phyloP scores from a whole-genome alignment of 2,888 invertebrate species.

The Drosophila dives region DNA sequence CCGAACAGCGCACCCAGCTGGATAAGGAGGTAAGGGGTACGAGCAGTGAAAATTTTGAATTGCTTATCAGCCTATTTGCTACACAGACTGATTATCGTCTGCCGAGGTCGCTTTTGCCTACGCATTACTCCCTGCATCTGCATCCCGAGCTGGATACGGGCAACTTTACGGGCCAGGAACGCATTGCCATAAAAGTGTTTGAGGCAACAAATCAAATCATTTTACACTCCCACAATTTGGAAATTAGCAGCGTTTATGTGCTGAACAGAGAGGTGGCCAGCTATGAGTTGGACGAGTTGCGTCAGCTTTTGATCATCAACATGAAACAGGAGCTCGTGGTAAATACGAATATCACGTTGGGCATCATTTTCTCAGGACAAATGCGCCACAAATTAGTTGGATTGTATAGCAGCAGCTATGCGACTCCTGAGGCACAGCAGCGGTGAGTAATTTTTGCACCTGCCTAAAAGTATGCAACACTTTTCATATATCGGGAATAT shows the following conservation, averaged over 20 bases:
- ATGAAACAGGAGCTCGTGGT: conserved; percentile 63
- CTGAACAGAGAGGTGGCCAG: conserved; percentile 31
- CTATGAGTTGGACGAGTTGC: conserved; percentile 53
- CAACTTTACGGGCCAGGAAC: conserved; percentile 87
- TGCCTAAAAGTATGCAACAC: not conserved
- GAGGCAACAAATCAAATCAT: conserved; percentile 85
- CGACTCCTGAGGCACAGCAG: conserved; percentile 68
- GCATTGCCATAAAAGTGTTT: conserved; percentile 85
- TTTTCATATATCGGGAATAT: not conserved
- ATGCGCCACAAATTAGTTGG: conserved; percentile 85
- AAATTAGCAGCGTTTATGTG: conserved; percentile 74
- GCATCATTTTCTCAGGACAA: conserved; percentile 88
- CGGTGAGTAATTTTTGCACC: not conserved
- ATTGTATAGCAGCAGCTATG: conserved; percentile 88
- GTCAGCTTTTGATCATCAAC: conserved; percentile 77
- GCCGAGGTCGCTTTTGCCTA: conserved; percentile 87
- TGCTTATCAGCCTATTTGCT: not conserved
- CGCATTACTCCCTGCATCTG: conserved; percentile 88
- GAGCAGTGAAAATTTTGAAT: not conserved
- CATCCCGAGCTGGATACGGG: conserved; percentile 88
- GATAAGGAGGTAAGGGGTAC: conserved; percentile 34
- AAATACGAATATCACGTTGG: conserved; percentile 85
- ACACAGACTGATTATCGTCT: conserved; percentile 84
- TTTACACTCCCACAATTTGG: conserved; percentile 87
- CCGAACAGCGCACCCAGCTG: conserved; percentile 55